phyloP scores from a whole-genome alignment of 2,888 invertebrate species.

The Acronicta alni region DNA sequence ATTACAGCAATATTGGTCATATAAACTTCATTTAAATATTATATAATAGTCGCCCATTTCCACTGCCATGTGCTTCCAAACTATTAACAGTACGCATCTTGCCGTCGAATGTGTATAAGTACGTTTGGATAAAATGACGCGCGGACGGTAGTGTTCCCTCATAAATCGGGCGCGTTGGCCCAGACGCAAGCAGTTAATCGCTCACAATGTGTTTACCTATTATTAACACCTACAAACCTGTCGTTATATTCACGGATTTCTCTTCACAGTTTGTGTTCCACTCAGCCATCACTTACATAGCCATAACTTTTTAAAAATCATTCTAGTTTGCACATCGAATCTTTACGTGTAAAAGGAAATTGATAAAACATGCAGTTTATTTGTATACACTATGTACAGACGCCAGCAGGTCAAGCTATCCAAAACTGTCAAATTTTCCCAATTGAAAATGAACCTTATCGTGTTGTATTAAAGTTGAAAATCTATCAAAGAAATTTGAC shows the following conservation, averaged over 20 bases:
- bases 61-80: conserved; percentile 10
- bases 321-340: neutral
- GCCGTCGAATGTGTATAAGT: conserved; percentile 41
- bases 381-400: neutral
- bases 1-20: no score
- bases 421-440: no score
- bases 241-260: conserved; percentile 59
- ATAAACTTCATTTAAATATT: neutral
- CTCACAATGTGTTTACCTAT: conserved; percentile 66
- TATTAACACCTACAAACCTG: conserved; percentile 65
- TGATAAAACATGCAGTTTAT: conserved; percentile 20
- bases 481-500: no score
- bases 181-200: conserved; percentile 65
- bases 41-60: neutral
- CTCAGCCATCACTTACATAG: conserved; percentile 15
- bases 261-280: conserved; percentile 38
- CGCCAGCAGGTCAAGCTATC: no score
- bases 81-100: conserved; percentile 30
- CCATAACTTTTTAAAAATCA: conserved; percentile 18
- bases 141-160: conserved; percentile 43
- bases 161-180: conserved; percentile 58
- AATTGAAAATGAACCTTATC: no score
- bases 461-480: no score
- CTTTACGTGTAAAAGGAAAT: conserved; percentile 1
- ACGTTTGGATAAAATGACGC: conserved; percentile 55